These are phyloP conservation scores for Meloe dianella DNA, from an alignment of 2,888 invertebrate species.

Conservation along the genomic window DNA sequence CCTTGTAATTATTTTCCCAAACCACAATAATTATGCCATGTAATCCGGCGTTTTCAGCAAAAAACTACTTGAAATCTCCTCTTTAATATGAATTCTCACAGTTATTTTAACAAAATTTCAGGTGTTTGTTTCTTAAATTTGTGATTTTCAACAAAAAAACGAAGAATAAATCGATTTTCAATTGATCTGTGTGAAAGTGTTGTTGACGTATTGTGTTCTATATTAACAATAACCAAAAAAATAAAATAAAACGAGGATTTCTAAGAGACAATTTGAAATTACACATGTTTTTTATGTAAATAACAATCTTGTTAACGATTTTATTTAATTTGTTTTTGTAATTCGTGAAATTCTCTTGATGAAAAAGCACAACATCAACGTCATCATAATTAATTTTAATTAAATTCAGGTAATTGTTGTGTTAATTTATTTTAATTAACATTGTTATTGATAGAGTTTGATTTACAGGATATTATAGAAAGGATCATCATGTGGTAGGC, in stretches of 20 bases:
- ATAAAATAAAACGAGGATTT: neutral
- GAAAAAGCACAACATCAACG: neutral
- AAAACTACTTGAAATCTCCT: neutral
- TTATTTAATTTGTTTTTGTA: neutral
- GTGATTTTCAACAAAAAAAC: neutral
- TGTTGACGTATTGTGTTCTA: neutral
- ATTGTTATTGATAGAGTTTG: neutral
- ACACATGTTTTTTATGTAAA: neutral
- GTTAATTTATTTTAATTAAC: neutral
- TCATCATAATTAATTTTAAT: neutral
- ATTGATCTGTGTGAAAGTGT: neutral
- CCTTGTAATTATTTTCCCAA: too few relatives aligned
- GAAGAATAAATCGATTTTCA: neutral
- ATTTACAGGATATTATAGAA: conserved; percentile 37
- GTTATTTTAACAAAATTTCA: neutral
- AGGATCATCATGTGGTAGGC: conserved; percentile 56
- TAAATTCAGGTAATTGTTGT: neutral
- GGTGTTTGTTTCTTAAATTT: neutral
- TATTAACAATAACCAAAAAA: neutral
- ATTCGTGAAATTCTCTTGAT: neutral
- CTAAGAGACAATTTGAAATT: too few relatives aligned
- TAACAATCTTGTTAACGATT: neutral
- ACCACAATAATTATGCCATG: too few relatives aligned
- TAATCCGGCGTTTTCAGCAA: too few relatives aligned
- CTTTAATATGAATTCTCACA: neutral